These are phyloP conservation scores for Pipa parva DNA, from an alignment of 2,113 vertebrate species.

Conservation along the genomic window DNA sequence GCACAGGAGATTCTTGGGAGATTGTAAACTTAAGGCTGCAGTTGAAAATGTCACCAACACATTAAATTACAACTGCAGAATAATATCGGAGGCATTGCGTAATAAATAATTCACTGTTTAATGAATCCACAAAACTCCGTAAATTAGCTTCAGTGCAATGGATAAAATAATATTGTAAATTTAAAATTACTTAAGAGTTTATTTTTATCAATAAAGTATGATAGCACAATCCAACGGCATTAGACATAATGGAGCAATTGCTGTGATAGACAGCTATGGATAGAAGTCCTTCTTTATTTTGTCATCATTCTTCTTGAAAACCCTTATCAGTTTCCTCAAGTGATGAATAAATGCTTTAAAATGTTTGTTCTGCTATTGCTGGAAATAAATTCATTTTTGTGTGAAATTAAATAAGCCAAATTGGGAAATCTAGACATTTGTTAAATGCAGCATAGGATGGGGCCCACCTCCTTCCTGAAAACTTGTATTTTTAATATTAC, in stretches of 20 bases:
- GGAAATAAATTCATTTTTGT: too few relatives aligned
- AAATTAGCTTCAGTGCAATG: background rate
- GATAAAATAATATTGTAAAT: background rate
- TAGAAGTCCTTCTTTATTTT: background rate
- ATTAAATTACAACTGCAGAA: slow-evolving; percentile 22
- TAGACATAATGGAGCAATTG: background rate
- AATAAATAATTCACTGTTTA: slow-evolving; percentile 3
- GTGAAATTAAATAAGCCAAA: too few relatives aligned
- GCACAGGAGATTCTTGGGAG: slow-evolving; percentile 10
- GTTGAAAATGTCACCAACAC: slow-evolving; percentile 33
- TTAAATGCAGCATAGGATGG: too few relatives aligned
- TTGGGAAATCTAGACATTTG: too few relatives aligned
- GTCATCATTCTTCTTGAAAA: too few relatives aligned
- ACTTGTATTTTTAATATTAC: too few relatives aligned
- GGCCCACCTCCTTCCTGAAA: too few relatives aligned
- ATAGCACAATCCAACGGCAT: background rate
- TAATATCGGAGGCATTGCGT: slow-evolving; percentile 20
- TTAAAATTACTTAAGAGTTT: background rate
- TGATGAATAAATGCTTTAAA: too few relatives aligned
- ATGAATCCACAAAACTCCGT: background rate
- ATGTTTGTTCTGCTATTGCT: too few relatives aligned
- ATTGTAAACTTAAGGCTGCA: slow-evolving; percentile 36
- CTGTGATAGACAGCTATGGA: background rate
- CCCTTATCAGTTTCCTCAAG: background rate
- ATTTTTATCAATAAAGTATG: background rate